Evolutionary conservation across 2,888 invertebrate genomes (phyloP).

Genomic region (Clitarchus hookeri): DNA sequence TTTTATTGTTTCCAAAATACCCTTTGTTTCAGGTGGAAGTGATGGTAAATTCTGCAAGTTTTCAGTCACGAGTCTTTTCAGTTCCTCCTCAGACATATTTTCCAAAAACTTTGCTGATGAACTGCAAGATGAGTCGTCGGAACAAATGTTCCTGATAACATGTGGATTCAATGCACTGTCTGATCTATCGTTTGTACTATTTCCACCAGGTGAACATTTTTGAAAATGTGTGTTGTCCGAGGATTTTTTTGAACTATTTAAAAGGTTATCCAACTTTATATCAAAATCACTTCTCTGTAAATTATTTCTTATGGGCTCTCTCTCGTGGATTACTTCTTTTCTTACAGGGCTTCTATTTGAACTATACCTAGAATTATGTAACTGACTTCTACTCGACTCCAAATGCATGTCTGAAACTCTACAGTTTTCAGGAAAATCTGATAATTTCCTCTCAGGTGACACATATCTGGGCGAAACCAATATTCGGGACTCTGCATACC

Average conservation of each 20-base stretch:
- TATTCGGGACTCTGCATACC: not conserved
- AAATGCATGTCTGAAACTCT: not conserved
- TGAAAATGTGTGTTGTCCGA: not conserved
- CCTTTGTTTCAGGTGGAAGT: not conserved
- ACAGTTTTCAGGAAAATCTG: not conserved
- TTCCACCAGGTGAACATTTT: not conserved
- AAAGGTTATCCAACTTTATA: not conserved
- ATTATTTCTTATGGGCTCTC: not conserved
- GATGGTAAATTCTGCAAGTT: not conserved
- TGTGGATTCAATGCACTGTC: not conserved
- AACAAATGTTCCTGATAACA: not conserved
- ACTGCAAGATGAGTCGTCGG: not conserved
- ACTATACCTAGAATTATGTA: not conserved
- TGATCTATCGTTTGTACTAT: not conserved
- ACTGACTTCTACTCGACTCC: not conserved
- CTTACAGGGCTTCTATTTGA: not conserved
- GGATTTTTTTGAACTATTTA: not conserved
- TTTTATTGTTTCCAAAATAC: not conserved
- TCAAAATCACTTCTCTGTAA: not conserved
- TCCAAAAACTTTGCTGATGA: not conserved
- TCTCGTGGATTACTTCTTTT: not conserved
- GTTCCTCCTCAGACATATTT: not conserved
- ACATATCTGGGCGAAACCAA: not conserved
- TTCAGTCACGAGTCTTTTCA: not conserved
- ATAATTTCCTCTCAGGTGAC: not conserved